A percentile compares a stretch with the other conserved stretches of the same genome.
Conservation (phyloP, 2,797 vertebrate genomes). For the Sebastes iracundus region DNA sequence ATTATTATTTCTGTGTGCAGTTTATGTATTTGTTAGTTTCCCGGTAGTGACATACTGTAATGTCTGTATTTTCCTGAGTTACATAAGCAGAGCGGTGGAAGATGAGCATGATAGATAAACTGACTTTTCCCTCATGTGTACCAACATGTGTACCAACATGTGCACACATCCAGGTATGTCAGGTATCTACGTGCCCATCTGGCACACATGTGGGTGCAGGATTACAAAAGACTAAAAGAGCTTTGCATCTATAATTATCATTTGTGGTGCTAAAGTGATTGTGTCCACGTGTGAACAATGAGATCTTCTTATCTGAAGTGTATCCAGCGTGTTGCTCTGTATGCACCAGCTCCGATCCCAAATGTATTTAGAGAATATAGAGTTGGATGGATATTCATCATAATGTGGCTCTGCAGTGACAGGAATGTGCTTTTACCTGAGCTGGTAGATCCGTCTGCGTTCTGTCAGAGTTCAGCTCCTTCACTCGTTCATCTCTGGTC, state of each 20-base stretch:
- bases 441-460: constrained; percentile 9
- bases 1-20: too few species aligned
- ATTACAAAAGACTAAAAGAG: constrained; percentile 45
- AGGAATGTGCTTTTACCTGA: constrained; percentile 64
- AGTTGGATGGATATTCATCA: neutral
- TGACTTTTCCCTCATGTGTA: constrained; percentile 8
- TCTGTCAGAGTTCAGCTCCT: constrained; percentile 35
- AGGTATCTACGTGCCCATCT: constrained; percentile 2
- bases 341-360: neutral
- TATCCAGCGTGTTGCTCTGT: neutral
- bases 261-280: constrained; percentile 38
- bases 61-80: neutral
- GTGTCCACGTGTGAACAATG: neutral
- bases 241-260: constrained; percentile 38
- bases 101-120: neutral
- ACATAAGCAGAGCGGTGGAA: neutral
- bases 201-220: constrained; percentile 19
- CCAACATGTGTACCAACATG: constrained; percentile 19
- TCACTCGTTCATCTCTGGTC: constrained; percentile 26
- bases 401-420: too few species aligned
- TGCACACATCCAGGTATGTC: constrained; percentile 34
- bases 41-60: too few species aligned
- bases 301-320: neutral
- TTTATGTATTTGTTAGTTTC: too few species aligned
- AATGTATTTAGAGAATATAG: neutral